These are phyloP conservation scores for Nemotelus pantherinus DNA, from an alignment of 2,888 invertebrate genomes.

Conservation along the genomic window DNA sequence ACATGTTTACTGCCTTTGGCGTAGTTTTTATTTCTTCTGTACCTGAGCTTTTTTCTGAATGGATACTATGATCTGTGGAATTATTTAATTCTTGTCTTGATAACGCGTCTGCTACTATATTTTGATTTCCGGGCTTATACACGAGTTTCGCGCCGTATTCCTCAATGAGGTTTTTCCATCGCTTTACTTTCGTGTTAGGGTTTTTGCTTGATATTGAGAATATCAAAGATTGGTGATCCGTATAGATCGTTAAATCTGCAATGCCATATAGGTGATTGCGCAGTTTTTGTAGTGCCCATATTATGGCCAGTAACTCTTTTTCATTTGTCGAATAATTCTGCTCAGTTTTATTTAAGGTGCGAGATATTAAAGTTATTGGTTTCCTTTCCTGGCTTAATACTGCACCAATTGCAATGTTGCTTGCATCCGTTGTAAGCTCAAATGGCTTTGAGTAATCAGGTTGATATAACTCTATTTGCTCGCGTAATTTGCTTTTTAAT, in stretches of 20 bases:
- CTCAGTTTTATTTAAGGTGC: constrained; percentile 55
- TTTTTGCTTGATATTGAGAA: constrained; percentile 51
- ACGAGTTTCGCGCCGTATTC: constrained; percentile 53
- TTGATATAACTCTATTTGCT: too few species aligned
- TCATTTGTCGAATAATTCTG: constrained; percentile 57
- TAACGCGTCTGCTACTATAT: constrained; percentile 54
- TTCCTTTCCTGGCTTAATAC: constrained; percentile 55
- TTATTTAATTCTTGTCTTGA: constrained; percentile 9
- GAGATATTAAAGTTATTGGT: constrained; percentile 57
- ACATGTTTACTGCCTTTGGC: too few species aligned
- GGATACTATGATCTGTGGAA: neutral
- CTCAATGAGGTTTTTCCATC: constrained; percentile 49
- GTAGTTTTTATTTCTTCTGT: neutral
- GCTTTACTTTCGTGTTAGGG: constrained; percentile 49
- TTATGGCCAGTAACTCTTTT: constrained; percentile 59
- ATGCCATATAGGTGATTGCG: constrained; percentile 59
- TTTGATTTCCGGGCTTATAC: constrained; percentile 61
- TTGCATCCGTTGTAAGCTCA: too few species aligned
- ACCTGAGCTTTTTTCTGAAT: neutral
- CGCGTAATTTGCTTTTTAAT: too few species aligned
- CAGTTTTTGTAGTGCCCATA: constrained; percentile 59
- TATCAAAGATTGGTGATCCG: constrained; percentile 50
- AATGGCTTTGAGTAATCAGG: too few species aligned
- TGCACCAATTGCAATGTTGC: too few species aligned
- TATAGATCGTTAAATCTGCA: constrained; percentile 50